Percentiles rank a stretch among this genome's conserved stretches.
Evolutionary conservation across 1,140 invertebrate genomes (phyloP).

Genomic region (Pseudomyrmex dendroicus): DNA sequence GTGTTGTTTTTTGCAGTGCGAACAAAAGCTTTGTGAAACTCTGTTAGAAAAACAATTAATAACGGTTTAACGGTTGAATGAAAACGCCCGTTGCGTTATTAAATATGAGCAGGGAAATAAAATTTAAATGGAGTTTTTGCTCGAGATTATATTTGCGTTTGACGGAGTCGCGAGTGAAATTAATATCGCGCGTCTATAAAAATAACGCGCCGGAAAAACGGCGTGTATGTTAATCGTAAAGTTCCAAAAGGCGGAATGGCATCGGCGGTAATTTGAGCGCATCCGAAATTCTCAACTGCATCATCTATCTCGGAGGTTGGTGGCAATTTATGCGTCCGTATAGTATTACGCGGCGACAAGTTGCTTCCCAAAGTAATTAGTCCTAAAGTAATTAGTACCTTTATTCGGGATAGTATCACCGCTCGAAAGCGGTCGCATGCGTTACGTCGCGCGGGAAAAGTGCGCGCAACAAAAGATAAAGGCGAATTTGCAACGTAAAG

Average conservation of each 20-base stretch:
- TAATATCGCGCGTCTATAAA: slow-evolving; percentile 11
- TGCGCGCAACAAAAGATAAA: slow-evolving; percentile 31
- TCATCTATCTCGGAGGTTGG: slow-evolving; percentile 65
- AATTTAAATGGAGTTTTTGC: slow-evolving; percentile 8
- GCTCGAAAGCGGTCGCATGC: slow-evolving; percentile 55
- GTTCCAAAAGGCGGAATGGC: neutral
- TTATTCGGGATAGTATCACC: slow-evolving; percentile 67
- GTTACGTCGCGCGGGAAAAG: slow-evolving; percentile 37
- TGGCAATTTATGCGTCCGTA: slow-evolving; percentile 62
- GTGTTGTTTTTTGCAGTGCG: neutral
- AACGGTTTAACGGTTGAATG: neutral
- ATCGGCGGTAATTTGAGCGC: slow-evolving; percentile 45
- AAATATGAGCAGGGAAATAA: neutral
- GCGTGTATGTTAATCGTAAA: neutral
- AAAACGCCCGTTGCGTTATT: neutral
- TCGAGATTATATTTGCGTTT: slow-evolving; percentile 4
- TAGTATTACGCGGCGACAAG: slow-evolving; percentile 63
- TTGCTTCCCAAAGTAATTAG: slow-evolving; percentile 71
- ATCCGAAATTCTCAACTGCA: slow-evolving; percentile 60
- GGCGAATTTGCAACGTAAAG: slow-evolving; percentile 39
- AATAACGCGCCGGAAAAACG: slow-evolving; percentile 16
- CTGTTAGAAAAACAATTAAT: neutral
- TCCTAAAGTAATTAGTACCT: slow-evolving; percentile 70
- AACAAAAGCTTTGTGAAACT: neutral
- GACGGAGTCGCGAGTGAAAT: neutral